phyloP scores from a whole-genome alignment of 2,797 vertebrate genomes.

The Mus spretus region DNA sequence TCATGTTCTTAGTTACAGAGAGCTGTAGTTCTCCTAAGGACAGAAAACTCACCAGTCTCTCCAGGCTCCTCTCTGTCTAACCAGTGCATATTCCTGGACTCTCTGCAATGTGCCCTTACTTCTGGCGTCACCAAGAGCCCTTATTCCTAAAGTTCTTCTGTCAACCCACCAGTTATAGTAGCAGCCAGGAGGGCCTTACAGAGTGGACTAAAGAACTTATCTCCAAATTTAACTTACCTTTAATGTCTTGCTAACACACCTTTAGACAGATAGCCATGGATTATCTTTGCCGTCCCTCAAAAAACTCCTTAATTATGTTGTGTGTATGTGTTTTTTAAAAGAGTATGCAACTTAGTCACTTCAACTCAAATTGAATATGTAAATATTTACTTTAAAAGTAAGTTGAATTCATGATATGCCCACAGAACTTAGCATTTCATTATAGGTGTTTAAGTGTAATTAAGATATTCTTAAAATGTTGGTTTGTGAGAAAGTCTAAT shows the following conservation, averaged over 20 bases:
- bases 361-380: not conserved
- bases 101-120: not conserved
- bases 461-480: conserved; percentile 26
- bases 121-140: not conserved
- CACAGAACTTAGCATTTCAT: not conserved
- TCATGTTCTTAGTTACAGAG: not conserved
- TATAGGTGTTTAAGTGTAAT: not conserved
- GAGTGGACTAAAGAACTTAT: not conserved
- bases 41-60: not conserved
- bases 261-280: not conserved
- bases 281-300: not conserved
- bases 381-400: conserved; percentile 29
- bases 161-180: not conserved
- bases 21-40: not conserved
- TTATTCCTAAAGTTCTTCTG: not conserved
- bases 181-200: not conserved
- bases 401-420: not conserved
- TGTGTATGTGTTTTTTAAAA: not conserved
- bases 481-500: conserved; percentile 16
- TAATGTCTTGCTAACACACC: not conserved
- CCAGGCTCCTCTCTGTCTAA: not conserved
- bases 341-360: not conserved
- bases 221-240: not conserved
- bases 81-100: not conserved
- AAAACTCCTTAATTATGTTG: not conserved